A percentile compares a stretch with the other conserved stretches of the same genome.
These are phyloP conservation scores for Sebastes variabilis DNA, from an alignment of 2,797 vertebrate genomes.

Conservation along the genomic window DNA sequence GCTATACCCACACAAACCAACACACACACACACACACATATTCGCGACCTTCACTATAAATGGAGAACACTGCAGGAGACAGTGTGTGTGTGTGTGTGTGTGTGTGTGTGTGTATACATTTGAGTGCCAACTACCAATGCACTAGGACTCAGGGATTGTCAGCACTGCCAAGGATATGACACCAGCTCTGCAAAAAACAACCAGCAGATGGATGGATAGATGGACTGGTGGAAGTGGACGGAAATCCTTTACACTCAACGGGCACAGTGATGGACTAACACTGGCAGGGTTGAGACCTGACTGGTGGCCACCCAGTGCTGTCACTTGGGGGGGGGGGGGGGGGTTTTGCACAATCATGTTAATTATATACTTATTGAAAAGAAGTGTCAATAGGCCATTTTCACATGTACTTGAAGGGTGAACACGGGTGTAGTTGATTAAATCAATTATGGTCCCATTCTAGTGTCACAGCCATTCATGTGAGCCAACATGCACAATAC, in stretches of 20 bases:
- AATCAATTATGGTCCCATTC: not conserved
- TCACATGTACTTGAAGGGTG: not conserved
- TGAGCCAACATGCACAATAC: too few species aligned
- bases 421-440: not conserved
- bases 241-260: slow-evolving; percentile 24
- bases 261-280: not conserved
- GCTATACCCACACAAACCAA: not conserved
- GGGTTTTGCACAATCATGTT: not conserved
- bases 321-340: not conserved
- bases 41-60: slow-evolving; percentile 20
- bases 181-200: slow-evolving; percentile 52
- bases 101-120: slow-evolving; percentile 6
- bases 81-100: slow-evolving; percentile 10
- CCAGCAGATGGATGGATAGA: slow-evolving; percentile 42
- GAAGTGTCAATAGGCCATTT: not conserved
- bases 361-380: not conserved
- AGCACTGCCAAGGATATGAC: slow-evolving; percentile 57
- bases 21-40: not conserved
- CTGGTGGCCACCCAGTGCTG: slow-evolving; percentile 3
- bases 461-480: too few species aligned
- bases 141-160: slow-evolving; percentile 30
- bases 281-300: not conserved
- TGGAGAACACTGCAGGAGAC: slow-evolving; percentile 4
- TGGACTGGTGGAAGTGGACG: slow-evolving; percentile 2
- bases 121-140: slow-evolving; percentile 37